Evolutionary conservation across 2,797 vertebrate genomes (phyloP).

Genomic region (Enteromius afrohamiltoni): DNA sequence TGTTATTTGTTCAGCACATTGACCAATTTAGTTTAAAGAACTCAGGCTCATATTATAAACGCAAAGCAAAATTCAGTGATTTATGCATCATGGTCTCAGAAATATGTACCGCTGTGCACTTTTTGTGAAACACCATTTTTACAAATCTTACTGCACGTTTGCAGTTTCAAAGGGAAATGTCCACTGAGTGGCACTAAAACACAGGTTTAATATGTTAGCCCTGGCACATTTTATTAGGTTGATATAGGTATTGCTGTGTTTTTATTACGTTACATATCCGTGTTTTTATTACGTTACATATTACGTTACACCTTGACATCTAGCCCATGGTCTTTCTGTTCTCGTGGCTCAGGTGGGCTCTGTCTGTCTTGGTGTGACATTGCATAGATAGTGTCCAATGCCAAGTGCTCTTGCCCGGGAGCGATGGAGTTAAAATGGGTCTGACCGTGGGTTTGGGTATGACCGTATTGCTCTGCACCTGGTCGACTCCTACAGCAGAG

Average conservation of each 20-base stretch:
- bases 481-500: slow-evolving; percentile 47
- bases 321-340: slow-evolving; percentile 41
- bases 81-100: neutral
- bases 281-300: no score
- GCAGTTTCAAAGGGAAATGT: no score
- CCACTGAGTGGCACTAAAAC: no score
- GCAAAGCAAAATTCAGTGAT: neutral
- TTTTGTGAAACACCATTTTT: no score
- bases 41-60: neutral
- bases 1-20: neutral
- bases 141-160: no score
- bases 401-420: slow-evolving; percentile 45
- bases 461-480: slow-evolving; percentile 63
- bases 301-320: neutral
- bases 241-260: no score
- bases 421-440: slow-evolving; percentile 36
- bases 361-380: slow-evolving; percentile 34
- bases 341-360: slow-evolving; percentile 53
- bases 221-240: no score
- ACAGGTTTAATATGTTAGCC: no score
- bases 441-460: slow-evolving; percentile 41
- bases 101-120: no score
- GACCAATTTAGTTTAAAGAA: neutral
- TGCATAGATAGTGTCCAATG: slow-evolving; percentile 24
- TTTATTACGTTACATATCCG: no score